Conservation (phyloP, 2,113 vertebrate genomes). For the Catharus minimus region DNA sequence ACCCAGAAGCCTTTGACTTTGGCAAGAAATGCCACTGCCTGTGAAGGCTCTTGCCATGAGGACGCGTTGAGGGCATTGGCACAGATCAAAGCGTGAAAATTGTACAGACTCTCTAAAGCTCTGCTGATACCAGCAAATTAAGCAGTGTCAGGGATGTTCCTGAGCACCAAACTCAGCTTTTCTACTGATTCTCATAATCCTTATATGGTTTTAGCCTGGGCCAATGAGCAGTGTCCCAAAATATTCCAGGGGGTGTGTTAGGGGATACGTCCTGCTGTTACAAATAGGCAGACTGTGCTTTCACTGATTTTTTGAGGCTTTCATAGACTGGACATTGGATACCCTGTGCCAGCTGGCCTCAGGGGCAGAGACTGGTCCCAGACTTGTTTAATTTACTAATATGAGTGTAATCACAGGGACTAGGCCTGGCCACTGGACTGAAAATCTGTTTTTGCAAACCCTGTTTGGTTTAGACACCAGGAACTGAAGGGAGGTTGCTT, state of each 20-base stretch:
- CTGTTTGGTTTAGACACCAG: background rate
- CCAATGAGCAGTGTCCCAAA: background rate
- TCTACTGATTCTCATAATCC: background rate
- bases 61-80: background rate
- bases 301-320: background rate
- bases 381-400: background rate
- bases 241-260: background rate
- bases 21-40: background rate
- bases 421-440: background rate
- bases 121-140: rapidly evolving
- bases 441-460: background rate
- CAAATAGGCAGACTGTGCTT: background rate
- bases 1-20: rapidly evolving
- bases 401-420: background rate
- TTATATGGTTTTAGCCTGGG: background rate
- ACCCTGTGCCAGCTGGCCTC: background rate
- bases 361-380: background rate
- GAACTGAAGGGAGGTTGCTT: background rate
- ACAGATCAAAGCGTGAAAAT: background rate
- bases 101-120: background rate
- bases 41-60: background rate
- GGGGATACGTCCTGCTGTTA: background rate
- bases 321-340: background rate
- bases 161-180: background rate
- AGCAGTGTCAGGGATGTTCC: background rate